Evolutionary conservation across 1,140 invertebrate genomes (phyloP).

Genomic region (Drosophila cardini): DNA sequence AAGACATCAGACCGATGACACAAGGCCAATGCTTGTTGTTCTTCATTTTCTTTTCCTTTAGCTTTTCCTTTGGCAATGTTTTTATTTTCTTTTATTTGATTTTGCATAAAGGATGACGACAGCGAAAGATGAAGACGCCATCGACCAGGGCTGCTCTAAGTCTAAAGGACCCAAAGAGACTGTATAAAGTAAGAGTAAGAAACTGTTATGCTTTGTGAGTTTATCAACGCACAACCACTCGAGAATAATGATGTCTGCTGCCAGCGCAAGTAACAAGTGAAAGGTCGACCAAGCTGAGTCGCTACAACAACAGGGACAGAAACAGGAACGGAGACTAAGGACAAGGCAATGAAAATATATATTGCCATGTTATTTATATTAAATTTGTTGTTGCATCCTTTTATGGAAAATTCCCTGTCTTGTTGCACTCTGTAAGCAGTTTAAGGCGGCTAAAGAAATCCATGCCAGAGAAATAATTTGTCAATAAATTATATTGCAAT

Average conservation of each 20-base stretch:
- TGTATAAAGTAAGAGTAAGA: slow-evolving; percentile 17
- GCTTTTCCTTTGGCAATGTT: slow-evolving; percentile 40
- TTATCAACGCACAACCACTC: slow-evolving; percentile 74
- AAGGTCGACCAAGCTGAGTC: slow-evolving; percentile 21
- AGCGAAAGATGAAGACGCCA: slow-evolving; percentile 56
- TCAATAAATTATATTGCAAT: slow-evolving; percentile 10
- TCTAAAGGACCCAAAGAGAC: neutral
- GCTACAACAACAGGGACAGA: neutral
- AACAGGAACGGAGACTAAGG: neutral
- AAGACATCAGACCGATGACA: slow-evolving; percentile 14
- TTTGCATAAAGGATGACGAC: slow-evolving; percentile 76
- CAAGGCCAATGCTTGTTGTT: slow-evolving; percentile 29
- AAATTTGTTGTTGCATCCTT: slow-evolving; percentile 27
- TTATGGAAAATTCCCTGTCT: slow-evolving; percentile 14
- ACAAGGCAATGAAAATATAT: slow-evolving; percentile 9
- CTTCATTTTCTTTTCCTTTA: neutral
- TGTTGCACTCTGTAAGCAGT: slow-evolving; percentile 21
- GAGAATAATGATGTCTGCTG: slow-evolving; percentile 77
- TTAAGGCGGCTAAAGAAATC: slow-evolving; percentile 14
- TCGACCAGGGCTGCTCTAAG: slow-evolving; percentile 1
- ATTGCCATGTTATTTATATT: slow-evolving; percentile 33
- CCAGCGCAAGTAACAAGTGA: slow-evolving; percentile 47
- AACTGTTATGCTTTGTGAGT: slow-evolving; percentile 70
- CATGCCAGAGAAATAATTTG: slow-evolving; percentile 6
- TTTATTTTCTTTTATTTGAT: slow-evolving; percentile 73